phyloP scores from a whole-genome alignment of 2,113 vertebrate genomes.

The Psittacara wagleri region DNA sequence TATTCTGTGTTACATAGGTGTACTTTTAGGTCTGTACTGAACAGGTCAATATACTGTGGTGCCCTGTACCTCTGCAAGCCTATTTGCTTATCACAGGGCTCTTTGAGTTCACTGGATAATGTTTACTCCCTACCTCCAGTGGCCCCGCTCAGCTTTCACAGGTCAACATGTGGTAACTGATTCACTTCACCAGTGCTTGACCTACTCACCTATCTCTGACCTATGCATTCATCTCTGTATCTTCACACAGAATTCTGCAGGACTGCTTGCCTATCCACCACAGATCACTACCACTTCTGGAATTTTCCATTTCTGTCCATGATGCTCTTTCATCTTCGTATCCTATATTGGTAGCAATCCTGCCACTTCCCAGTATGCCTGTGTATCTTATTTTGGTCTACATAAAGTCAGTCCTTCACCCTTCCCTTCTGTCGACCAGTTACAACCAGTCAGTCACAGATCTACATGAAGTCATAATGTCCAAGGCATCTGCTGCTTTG shows the following conservation, averaged over 20 bases:
- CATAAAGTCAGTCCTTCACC: not conserved
- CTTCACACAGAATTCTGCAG: not conserved
- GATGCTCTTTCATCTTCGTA: not conserved
- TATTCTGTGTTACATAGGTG: not conserved
- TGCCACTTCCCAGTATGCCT: not conserved
- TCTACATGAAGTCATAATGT: not conserved
- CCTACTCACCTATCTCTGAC: not conserved
- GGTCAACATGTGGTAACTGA: not conserved
- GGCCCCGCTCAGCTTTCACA: not conserved
- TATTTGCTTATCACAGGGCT: not conserved
- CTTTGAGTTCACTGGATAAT: not conserved
- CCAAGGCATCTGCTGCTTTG: not conserved
- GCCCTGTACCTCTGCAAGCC: not conserved
- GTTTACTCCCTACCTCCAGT: not conserved
- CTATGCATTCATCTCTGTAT: not conserved
- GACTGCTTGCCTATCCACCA: fast-evolving
- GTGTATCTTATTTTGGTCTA: not conserved
- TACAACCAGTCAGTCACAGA: not conserved
- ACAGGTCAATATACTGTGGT: not conserved
- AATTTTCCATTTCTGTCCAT: not conserved
- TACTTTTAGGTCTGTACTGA: not conserved
- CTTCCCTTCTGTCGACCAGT: not conserved
- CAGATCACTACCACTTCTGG: not conserved
- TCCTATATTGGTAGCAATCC: not conserved
- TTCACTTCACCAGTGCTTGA: not conserved